Conservation (phyloP, 2,113 vertebrate species). For the Ptychochromis oligacanthus region DNA sequence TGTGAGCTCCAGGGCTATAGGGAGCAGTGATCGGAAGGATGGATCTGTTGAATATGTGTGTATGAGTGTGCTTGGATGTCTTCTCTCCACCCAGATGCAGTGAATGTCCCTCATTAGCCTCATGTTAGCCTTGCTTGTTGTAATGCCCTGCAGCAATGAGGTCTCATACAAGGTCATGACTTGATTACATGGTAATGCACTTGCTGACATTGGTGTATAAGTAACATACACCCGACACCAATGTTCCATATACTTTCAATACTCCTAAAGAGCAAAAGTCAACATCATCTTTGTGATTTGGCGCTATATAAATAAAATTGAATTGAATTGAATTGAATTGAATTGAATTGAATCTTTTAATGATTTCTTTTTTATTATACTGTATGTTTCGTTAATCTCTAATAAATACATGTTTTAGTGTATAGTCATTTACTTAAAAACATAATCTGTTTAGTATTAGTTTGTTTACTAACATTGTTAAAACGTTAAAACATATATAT, state of each 20-base stretch:
- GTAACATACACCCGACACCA: constrained; percentile 33
- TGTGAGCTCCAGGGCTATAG: constrained; percentile 72
- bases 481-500: neutral
- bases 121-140: constrained; percentile 73
- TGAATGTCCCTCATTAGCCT: constrained; percentile 78
- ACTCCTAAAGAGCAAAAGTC: neutral
- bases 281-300: neutral
- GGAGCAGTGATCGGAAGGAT: constrained; percentile 77
- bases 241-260: constrained; percentile 17
- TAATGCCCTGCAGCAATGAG: constrained; percentile 68
- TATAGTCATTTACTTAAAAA: no score
- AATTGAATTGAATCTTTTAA: no score
- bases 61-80: constrained; percentile 33
- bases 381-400: neutral
- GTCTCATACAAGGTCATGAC: constrained; percentile 68
- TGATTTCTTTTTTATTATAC: neutral
- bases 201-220: constrained; percentile 54
- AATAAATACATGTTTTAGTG: neutral
- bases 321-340: no score
- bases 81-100: constrained; percentile 63
- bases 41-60: constrained; percentile 65
- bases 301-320: no score
- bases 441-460: no score
- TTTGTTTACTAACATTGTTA: no score
- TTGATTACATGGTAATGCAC: constrained; percentile 72